Base-by-base conservation (phyloP, 2,888 invertebrate genomes). In the Cataglyphis altisquamis region DNA sequence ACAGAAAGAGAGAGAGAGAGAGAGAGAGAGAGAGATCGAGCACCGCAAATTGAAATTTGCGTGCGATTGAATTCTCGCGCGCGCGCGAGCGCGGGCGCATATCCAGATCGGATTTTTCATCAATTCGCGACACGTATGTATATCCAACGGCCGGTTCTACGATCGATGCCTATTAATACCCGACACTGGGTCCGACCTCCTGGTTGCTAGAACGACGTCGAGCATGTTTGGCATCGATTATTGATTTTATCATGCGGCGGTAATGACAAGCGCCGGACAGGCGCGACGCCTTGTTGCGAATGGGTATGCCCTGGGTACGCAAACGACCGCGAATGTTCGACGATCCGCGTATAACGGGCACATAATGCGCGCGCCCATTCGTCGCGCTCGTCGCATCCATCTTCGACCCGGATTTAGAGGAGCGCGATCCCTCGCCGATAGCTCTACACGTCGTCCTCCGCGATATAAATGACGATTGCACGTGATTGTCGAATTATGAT, bases 261-360 rank as follows among this genome's bases (percentile, higher is more conserved):
- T 92, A 92, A 92, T 92, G 92, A 93, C 89, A 89, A 92, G 91
- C 88, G 85, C 83, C 87, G 87, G 87, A 92, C 89, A 88, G 88
- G 85, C 86, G 86, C 89, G 87, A 83, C 91, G 89, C 88, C 89
- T 89, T 85, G 89, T 86, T 88, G 84, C 74, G 80, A 86, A 85
- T 85, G 87, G 83, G 29, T 29, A 29, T 29, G 29, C 73, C 75
- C 86, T 83, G 66, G 48, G 74, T 75, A 78, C 45, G 60, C 74
- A 85, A 84, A 74, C 84, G 88, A 80, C 78, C 78, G 78, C 78
- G 60, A 80, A 87, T 67, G 85, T 60, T 83, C 85, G 78, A 74
- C 73, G 85, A 86, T 88, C 80, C 82, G 73, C 75, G 80, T 72
- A 72, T 74, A 88, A 85, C 84, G 75, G 82, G 78, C 67, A 48